Evolutionary conservation across 1,140 invertebrate species (phyloP), one percentile per base, ranked within the genome.

Genomic region (Maniola jurtina): DNA sequence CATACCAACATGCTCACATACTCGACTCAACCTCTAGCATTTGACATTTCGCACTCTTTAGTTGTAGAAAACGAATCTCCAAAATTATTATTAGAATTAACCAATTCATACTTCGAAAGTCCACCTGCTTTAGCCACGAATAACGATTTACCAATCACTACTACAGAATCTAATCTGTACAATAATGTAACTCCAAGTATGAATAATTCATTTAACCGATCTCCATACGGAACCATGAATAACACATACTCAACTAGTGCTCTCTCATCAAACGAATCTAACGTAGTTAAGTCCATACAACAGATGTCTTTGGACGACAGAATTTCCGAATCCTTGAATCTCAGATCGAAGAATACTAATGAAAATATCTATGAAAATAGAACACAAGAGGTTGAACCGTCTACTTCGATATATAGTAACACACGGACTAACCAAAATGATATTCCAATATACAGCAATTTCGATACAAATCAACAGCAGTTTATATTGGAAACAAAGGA

Each of bases 241-340:
- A 72, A 66, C 11, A 67, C 66, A 25, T 83, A 83, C 61, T 76
- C 76, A 5, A 83, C 76, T 65, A 73, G 79, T 33, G 61, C 71
- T 64, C 69, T 78, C 33, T 77, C 70, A 15, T 72, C 79, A 42
- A 72, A 69, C 14, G 77, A 80, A 34, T 66, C 72, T 2, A 77
- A 58, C 50, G 50, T 82, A 14, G 59, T 76, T 0, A 77, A 70
- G 34, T 74, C 83, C 0, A 34, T 88, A 62, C 76, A 81, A 34
- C 66, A 82, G 47, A 86, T 90, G 81, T 90, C 88, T n/a, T 65
- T 90, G 52, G 88, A 90, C 64, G 88, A 90, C 54, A 77, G 81
- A 79, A 90, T 89, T 61, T 90, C 88, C 0, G 85, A 90, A 79
- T 89, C 88, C 6, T 61, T 90, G 66, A 90, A 90, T 81, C 84